Base-by-base conservation (phyloP, 2,797 vertebrate genomes). In the Antrozous pallidus region DNA sequence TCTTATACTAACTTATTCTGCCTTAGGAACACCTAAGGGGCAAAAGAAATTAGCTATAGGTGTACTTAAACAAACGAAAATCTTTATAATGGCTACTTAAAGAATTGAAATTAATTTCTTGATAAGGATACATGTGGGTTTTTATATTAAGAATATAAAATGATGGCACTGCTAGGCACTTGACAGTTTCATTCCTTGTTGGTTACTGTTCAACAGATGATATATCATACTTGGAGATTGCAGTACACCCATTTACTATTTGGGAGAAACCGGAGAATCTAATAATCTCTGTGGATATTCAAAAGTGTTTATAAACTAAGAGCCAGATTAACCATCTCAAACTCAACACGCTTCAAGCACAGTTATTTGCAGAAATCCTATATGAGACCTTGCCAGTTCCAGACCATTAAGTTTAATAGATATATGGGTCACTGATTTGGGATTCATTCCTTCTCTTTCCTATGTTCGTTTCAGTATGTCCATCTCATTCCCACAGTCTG, bases 91-190 rank as follows among this genome's bases (percentile, higher is more conserved):
- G 49, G 11, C 16, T 47, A 87, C 26, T 86, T 63, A 65, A 87
- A 77, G 38, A 61, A 80, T 45, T 82, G 13, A 88, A 82, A 47
- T 96, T 90, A 94, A 92, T 84, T 92, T 95, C 49, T 96, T 95
- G 6, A 38, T 77, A 51, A 36, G 84, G 7, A 90, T n/a, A 75
- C 4, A 71, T 17, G 36, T 51, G 54, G 14, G 56, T 78, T 89
- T 88, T 79, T 82, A 74, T 61, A 47, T n/a, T 74, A 88, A 82
- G 17, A 88, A 79, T 58, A 13, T 79, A 33, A 88, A 94, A 73
- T 49, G 11, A 81, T 61, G 49, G 5, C 6, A 51, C 28, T 56
- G 88, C 42, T 51, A 89, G 26, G 11, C 8, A 83, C 17, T 47
- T 70, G 20, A 63, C 40, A 80, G 69, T 84, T 96, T 93, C 6